Base-by-base conservation (phyloP, 1,140 invertebrate species). In the Zaprionus inermis region DNA sequence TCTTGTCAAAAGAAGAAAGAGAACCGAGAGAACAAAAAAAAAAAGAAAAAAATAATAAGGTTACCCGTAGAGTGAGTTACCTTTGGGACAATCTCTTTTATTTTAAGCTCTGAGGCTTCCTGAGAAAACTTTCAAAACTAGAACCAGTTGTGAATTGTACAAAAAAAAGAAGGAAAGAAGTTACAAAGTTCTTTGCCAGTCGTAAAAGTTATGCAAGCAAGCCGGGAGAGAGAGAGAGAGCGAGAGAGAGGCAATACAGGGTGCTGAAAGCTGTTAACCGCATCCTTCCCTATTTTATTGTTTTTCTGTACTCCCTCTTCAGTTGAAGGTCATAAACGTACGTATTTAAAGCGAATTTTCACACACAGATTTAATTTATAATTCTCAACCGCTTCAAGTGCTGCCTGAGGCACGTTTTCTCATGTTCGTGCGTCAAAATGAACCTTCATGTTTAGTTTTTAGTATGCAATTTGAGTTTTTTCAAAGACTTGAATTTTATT, bases 101-200 rank as follows among this genome's bases (percentile, higher is more conserved):
- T 28, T 28, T n/a, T n/a, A n/a, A n/a, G 24, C 16, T 11, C 28
- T 6, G 2, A 2, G 28, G 14, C 16, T 28, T 18, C 3, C 22
- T 64, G 36, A 12, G 34, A 11, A 24, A 24, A n/a, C n/a, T 22
- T 59, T 34, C 20, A 5, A 14, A 32, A 56, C 54, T 49, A 30
- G 32, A 65, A 72, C 61, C 44, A 58, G 69, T 72, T 72, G 69
- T 20, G 54, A 72, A 72, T 72, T 72, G 49, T 72, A 38, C 4
- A 46, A 20, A 46, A 16, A 46, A 16, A 46, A 20, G 22, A 20
- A 20, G 14, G 6, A 49, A 22, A 49, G 11, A 22, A 49, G 44
- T 49, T 49, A 49, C 3, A 49, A 49, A 12, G 20, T 49, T 7
- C 18, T 22, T 22, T 22, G 18, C 11, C 44, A 16, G 44, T 16